Percentiles rank a stretch among this genome's conserved stretches.
Evolutionary conservation across 2,113 vertebrate species (phyloP).

Genomic region (Tonatia bakeri): DNA sequence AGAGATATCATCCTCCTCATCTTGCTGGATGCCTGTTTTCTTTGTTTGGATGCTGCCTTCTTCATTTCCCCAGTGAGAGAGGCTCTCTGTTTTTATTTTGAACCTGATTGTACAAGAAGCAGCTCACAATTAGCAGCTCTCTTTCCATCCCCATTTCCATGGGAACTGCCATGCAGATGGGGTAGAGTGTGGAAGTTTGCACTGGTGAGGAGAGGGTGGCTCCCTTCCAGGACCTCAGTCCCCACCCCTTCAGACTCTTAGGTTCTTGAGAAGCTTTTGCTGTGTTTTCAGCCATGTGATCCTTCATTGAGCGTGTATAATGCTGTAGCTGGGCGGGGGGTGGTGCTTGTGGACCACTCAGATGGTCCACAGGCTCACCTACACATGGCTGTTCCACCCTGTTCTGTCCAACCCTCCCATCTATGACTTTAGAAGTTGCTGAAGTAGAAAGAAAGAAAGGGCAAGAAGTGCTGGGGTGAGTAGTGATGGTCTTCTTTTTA

Average conservation of each 20-base stretch:
- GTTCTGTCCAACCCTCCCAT: background rate
- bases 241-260: background rate
- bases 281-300: background rate
- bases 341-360: background rate
- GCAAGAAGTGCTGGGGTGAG: background rate
- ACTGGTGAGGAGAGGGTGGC: too few species aligned
- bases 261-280: background rate
- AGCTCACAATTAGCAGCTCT: background rate
- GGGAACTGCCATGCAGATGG: background rate
- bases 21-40: background rate
- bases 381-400: background rate
- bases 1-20: fast-evolving
- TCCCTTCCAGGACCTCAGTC: background rate
- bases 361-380: background rate
- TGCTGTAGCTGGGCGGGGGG: background rate
- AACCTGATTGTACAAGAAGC: background rate
- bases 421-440: background rate
- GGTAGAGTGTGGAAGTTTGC: too few species aligned
- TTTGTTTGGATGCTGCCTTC: background rate
- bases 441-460: background rate
- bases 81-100: background rate
- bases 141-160: background rate
- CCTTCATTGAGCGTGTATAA: background rate
- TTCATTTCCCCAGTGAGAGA: background rate
- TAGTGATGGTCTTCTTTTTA: background rate